Percentiles rank a stretch among this genome's conserved stretches.
phyloP scores from a whole-genome alignment of 2,888 invertebrate genomes.

The Lepas anatifera region DNA sequence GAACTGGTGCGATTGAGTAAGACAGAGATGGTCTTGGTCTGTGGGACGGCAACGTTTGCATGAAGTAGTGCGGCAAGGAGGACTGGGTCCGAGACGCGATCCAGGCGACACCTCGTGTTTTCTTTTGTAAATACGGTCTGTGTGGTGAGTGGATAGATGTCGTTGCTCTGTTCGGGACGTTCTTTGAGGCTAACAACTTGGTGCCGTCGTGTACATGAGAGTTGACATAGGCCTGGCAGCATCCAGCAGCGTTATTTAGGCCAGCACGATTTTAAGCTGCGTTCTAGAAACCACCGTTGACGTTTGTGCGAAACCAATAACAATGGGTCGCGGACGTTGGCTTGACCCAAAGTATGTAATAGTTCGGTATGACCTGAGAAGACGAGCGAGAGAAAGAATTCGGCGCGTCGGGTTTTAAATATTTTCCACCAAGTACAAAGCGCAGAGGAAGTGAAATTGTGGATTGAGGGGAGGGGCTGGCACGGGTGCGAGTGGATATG shows the following conservation, averaged over 20 bases:
- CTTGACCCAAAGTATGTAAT: too few species aligned
- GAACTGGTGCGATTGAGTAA: too few species aligned
- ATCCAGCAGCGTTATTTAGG: too few species aligned
- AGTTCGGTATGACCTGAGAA: too few species aligned
- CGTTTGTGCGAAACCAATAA: background rate
- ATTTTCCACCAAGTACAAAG: constrained; percentile 6
- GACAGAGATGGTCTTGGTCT: too few species aligned
- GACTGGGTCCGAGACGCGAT: background rate
- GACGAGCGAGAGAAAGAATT: background rate
- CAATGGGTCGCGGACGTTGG: too few species aligned
- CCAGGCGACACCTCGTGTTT: background rate
- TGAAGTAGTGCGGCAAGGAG: background rate
- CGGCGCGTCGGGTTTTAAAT: background rate
- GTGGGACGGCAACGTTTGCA: too few species aligned
- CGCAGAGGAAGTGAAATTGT: background rate
- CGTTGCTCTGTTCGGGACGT: background rate
- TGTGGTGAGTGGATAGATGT: background rate
- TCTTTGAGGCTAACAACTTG: too few species aligned
- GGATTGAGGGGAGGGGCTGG: background rate
- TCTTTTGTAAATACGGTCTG: constrained; percentile 1
- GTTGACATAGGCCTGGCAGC: background rate
- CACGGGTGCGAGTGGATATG: background rate
- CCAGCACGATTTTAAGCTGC: too few species aligned
- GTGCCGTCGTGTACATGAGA: background rate
- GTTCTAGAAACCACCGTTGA: background rate